Evolutionary conservation across 2,797 vertebrate species (phyloP), one percentile per base, ranked within the genome.

Genomic region (Phoxinus dragarum): DNA sequence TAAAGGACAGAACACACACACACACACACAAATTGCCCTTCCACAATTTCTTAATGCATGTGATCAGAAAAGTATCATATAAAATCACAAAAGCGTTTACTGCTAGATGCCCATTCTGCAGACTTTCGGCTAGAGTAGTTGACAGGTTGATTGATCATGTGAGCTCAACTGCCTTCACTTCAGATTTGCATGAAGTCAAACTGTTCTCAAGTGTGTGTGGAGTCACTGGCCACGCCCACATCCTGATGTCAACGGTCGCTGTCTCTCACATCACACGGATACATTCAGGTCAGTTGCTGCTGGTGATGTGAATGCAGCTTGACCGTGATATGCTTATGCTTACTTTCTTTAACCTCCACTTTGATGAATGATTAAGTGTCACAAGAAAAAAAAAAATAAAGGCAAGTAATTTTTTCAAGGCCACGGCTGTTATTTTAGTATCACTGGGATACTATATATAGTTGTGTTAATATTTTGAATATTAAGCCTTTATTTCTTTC

Each of bases 1-100:
- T 14, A 47, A 47, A 47, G 44, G 44, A 47, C 16, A 52, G 49
- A 52, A 68, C 61, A 64, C 64, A 86, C 64, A 82, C 80, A 72
- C 31, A 27, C 54, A 27, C 52, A 61, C 11, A 76, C 59, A 61
- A 4, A 54, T 6, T 52, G 54, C 54, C 54, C 27, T 16, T 31
- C 16, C 27, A 80, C 40, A 17, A 6, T 64, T 81, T 74, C 16
- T 12, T 36, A 21, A 34, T 54, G 19, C 9, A 36, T 75, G 17
- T 23, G 17, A 10, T 52, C 47, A 75, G 31, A 36, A 73, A 47
- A 19, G 21, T 11, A 23, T 52, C 9, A 36, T 36, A 52, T 52
- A 74, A 23, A 21, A 49, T 34, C 17, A 12, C 1, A 8, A 72
- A 27, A 17, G 3, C 9, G 7, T 72, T 44, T 8, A 27, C 23